phyloP scores from a whole-genome alignment of 2,888 invertebrate genomes.

The Iselma pallidipennis region DNA sequence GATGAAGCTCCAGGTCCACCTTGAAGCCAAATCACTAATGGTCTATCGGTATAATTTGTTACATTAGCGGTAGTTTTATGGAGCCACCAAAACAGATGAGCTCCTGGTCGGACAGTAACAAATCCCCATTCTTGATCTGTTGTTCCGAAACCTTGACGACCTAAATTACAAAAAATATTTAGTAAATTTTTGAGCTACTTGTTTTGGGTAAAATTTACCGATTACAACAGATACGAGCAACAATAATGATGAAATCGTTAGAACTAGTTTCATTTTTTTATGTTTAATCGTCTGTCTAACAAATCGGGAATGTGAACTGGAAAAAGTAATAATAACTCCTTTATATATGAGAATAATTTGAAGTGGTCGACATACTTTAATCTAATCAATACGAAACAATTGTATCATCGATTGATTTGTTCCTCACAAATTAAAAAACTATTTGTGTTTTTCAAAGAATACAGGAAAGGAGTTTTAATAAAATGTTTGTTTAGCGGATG shows the following conservation, averaged over 20 bases:
- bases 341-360: not conserved
- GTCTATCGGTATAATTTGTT: conserved; percentile 64
- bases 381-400: too few relatives aligned
- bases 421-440: too few relatives aligned
- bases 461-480: too few relatives aligned
- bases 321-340: not conserved
- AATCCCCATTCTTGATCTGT: conserved; percentile 66
- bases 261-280: not conserved
- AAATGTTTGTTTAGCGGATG: too few relatives aligned
- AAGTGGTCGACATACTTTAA: not conserved
- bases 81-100: conserved; percentile 70
- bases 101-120: conserved; percentile 59
- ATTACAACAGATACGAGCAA: not conserved
- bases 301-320: not conserved
- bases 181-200: too few relatives aligned
- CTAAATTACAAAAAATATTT: conserved; percentile 28
- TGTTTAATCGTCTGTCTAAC: not conserved
- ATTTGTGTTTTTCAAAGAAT: too few relatives aligned
- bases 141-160: conserved; percentile 55
- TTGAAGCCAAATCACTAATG: conserved; percentile 86
- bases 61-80: conserved; percentile 70
- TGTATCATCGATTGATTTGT: too few relatives aligned
- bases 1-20: conserved; percentile 75
- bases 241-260: not conserved
- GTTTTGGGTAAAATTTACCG: too few relatives aligned